Evolutionary conservation across 2,888 invertebrate species (phyloP), one percentile per base, ranked within the genome.

Genomic region (Orthosia gracilis): DNA sequence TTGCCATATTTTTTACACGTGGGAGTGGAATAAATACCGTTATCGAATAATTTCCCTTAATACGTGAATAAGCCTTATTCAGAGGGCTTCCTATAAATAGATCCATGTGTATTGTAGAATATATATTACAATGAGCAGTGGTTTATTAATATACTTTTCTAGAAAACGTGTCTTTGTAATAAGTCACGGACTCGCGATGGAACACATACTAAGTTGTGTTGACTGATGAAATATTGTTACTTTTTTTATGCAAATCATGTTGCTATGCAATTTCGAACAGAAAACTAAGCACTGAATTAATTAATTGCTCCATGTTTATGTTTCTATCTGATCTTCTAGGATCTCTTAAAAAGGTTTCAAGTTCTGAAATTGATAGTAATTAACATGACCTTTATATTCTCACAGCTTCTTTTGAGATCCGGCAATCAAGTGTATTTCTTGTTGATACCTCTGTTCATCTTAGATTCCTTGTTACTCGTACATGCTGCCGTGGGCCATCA

Each of bases 131-230:
- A 54, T 59, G 40, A 40, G 23, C 40, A 40, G 31, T 18, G 18
- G 17, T 67, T 54, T 63, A 55, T 55, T 75, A 49, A 63, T 40
- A 54, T 17, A 26, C 17, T 74, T n/a, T 0, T 17, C 21, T 26
- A 13, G 54, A 64, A 63, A 75, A 57, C 15, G 23, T 50, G 40
- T 52, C 4, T 2, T 21, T 47, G 13, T 15, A n/a, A 23, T 40
- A 18, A 23, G 23, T 26, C 23, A 50, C n/a, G 52, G 9, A 17
- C n/a, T n/a, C n/a, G n/a, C 63, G n/a, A 75, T 21, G 23, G 31
- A 55, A 40, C 40, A 21, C 62, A 17, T 18, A 54, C 54, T 23
- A 54, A 40, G 62, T 49, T 15, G 11, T 54, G 15, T 7, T 21
- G 21, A 15, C 18, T 21, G 1, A 7, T n/a, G 1, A 73, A 73